Percentiles rank a stretch among this genome's conserved stretches.
These are phyloP conservation scores for Pteruthius melanotis DNA, from an alignment of 2,113 vertebrate species.

Conservation along the genomic window DNA sequence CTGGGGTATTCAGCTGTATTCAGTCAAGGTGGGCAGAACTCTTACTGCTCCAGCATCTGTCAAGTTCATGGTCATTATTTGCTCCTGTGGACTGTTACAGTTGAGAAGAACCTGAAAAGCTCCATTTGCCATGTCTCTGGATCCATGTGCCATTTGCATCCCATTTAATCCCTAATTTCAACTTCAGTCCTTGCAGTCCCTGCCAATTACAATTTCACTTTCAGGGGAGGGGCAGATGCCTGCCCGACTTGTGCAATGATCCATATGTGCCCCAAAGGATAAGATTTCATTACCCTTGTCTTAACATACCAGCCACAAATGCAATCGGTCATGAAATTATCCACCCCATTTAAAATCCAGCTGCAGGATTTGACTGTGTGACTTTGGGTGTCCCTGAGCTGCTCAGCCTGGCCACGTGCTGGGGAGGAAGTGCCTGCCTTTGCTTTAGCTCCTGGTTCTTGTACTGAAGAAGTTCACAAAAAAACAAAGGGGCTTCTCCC, in stretches of 20 bases:
- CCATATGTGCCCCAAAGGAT: constrained; percentile 19
- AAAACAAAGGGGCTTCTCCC: not conserved
- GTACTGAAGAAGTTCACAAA: not conserved
- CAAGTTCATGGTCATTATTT: not conserved
- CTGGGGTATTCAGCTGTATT: not conserved
- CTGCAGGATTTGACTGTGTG: constrained; percentile 6
- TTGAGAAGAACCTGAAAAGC: not conserved
- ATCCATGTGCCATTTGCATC: not conserved
- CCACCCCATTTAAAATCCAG: constrained; percentile 42
- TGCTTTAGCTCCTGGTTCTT: not conserved
- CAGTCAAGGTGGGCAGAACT: not conserved
- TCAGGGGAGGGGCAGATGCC: constrained; percentile 24
- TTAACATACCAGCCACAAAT: constrained; percentile 34
- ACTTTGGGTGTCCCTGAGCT: not conserved
- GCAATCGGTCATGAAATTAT: constrained; percentile 18
- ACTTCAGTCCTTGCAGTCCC: not conserved
- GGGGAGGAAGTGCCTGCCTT: not conserved
- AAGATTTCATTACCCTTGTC: constrained; percentile 52
- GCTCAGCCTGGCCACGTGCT: not conserved
- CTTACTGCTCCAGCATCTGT: not conserved
- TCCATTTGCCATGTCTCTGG: not conserved
- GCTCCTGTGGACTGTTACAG: not conserved
- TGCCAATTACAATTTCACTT: constrained; percentile 5
- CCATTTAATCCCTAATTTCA: not conserved
- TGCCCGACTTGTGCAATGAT: constrained; percentile 37